phyloP scores from a whole-genome alignment of 2,888 invertebrate genomes.

The Drosophila ustulata region DNA sequence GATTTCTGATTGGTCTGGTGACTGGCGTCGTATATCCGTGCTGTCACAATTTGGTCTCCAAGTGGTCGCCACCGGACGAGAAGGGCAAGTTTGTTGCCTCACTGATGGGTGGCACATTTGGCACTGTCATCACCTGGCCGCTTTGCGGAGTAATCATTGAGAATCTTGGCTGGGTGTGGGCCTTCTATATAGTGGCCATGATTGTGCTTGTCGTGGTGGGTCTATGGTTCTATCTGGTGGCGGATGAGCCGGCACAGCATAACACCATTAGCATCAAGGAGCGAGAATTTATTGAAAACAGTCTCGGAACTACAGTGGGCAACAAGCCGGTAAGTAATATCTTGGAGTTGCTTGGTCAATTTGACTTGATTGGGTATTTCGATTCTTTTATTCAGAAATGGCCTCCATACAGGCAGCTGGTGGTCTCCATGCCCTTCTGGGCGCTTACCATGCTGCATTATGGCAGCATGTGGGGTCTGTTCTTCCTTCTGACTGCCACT shows the following conservation, averaged over 20 bases:
- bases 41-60: constrained; percentile 87
- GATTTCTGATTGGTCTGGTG: constrained; percentile 88
- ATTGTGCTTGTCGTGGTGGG: constrained; percentile 86
- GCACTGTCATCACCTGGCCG: constrained; percentile 89
- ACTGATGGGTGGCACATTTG: constrained; percentile 90
- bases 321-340: constrained; percentile 86
- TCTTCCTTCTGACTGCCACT: constrained; percentile 91
- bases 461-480: constrained; percentile 91
- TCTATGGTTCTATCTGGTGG: constrained; percentile 88
- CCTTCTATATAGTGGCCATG: constrained; percentile 88
- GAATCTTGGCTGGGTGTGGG: constrained; percentile 88
- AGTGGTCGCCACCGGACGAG: constrained; percentile 91
- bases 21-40: constrained; percentile 85
- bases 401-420: constrained; percentile 88
- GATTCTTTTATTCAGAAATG: constrained; percentile 85
- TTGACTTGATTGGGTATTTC: neutral
- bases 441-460: constrained; percentile 89
- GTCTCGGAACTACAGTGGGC: constrained; percentile 87
- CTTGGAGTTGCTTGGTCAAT: neutral
- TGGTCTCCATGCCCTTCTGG: constrained; percentile 89
- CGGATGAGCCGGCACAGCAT: constrained; percentile 88
- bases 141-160: constrained; percentile 88
- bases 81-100: constrained; percentile 90
- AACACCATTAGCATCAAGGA: constrained; percentile 88
- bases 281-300: constrained; percentile 87